Conservation (phyloP, 1,140 invertebrate species). For the Coelopa frigida region DNA sequence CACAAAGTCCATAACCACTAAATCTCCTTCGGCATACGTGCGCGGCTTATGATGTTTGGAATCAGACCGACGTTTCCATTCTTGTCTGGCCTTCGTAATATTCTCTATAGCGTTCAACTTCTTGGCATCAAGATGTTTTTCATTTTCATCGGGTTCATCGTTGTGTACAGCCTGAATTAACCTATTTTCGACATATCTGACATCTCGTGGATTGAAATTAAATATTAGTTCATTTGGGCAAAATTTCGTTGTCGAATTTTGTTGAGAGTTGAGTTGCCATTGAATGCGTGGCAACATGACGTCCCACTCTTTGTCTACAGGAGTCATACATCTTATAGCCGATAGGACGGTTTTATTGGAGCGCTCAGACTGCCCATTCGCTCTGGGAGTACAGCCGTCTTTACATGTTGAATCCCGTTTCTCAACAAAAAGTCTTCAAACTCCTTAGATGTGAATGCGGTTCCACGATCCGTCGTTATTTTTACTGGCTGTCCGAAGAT, state of each 20-base stretch:
- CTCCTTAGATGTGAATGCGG: constrained; percentile 23
- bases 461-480: constrained; percentile 35
- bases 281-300: neutral
- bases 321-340: neutral
- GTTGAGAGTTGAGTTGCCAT: constrained; percentile 9
- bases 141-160: neutral
- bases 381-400: constrained; percentile 31
- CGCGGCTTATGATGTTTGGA: neutral
- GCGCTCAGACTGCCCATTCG: constrained; percentile 21
- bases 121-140: neutral
- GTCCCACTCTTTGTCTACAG: constrained; percentile 8
- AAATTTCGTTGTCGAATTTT: constrained; percentile 1
- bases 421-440: constrained; percentile 21
- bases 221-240: constrained; percentile 4
- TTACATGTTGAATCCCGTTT: constrained; percentile 23
- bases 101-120: neutral
- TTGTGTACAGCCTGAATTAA: neutral
- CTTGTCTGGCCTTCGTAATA: neutral
- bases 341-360: constrained; percentile 16
- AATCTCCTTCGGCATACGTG: neutral
- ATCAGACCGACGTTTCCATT: constrained; percentile 6
- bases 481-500: neutral
- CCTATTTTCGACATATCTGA: constrained; percentile 1
- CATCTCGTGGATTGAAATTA: constrained; percentile 1
- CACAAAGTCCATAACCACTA: constrained; percentile 5